A percentile compares a stretch with the other conserved stretches of the same genome.
phyloP scores from a whole-genome alignment of 2,113 vertebrate species.

The Cathartes aura region DNA sequence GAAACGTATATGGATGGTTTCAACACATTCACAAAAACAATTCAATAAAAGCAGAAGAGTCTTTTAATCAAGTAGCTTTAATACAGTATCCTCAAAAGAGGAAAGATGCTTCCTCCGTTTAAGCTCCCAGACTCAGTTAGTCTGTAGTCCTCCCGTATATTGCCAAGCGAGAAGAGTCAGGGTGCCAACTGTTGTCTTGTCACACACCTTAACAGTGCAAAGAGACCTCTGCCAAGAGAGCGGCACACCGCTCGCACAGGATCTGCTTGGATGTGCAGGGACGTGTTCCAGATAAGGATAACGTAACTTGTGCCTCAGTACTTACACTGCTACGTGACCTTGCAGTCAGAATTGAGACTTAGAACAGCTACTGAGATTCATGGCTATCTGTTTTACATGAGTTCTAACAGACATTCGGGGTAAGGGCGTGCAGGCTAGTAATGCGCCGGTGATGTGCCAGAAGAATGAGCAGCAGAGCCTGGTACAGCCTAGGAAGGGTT shows the following conservation, averaged over 20 bases:
- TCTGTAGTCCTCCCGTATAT: fast-evolving
- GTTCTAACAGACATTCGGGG: not conserved
- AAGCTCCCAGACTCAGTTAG: not conserved
- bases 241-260: not conserved
- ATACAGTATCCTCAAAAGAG: not conserved
- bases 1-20: not conserved
- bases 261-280: not conserved
- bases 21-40: not conserved
- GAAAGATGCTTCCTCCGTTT: not conserved
- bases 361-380: not conserved
- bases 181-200: not conserved
- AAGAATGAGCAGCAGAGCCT: not conserved
- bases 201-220: not conserved
- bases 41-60: not conserved
- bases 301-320: not conserved
- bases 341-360: not conserved
- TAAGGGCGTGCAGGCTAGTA: too few species aligned
- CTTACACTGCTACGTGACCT: not conserved
- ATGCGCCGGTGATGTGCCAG: not conserved
- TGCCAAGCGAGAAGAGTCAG: not conserved
- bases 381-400: not conserved
- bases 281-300: not conserved
- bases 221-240: not conserved
- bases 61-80: not conserved
- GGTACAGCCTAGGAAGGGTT: not conserved